Percentiles rank a stretch among this genome's conserved stretches.
phyloP scores from a whole-genome alignment of 2,797 vertebrate genomes.

The Cuculus canorus region DNA sequence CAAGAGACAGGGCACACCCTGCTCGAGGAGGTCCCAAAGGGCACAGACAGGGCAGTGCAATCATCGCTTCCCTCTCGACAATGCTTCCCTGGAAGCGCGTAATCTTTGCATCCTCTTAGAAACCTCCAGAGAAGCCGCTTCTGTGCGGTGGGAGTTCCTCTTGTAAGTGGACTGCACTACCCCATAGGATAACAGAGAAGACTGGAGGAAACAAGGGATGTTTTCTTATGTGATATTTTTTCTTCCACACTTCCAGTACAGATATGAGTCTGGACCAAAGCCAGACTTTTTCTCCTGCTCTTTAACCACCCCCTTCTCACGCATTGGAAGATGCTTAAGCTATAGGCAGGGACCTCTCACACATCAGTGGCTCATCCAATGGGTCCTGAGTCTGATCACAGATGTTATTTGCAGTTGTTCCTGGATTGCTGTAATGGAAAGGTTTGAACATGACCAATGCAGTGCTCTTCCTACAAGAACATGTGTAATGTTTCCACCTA shows the following conservation, averaged over 20 bases:
- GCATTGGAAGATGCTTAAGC: background rate
- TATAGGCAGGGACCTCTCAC: background rate
- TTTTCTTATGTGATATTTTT: background rate
- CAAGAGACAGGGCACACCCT: background rate
- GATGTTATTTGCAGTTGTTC: conserved; percentile 42
- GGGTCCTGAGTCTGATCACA: background rate
- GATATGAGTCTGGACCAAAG: background rate
- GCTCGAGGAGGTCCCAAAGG: background rate
- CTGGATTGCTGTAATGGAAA: conserved; percentile 58
- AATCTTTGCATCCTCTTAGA: background rate
- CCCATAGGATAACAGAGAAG: background rate
- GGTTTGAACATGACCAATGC: background rate
- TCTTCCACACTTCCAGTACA: background rate
- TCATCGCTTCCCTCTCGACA: background rate
- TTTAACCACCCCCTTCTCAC: background rate
- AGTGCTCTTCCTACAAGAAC: background rate
- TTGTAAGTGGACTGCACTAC: background rate
- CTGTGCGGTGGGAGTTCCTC: background rate
- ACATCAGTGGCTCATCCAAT: background rate
- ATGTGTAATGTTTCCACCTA: conserved; percentile 44
- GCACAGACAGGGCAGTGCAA: background rate
- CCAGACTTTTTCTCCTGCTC: background rate
- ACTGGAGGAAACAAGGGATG: background rate
- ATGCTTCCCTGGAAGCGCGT: fast-evolving
- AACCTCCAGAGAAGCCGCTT: background rate